These are phyloP conservation scores for Cladopsammia gracilis DNA, from an alignment of 64 coral and sea anemone species.

Conservation along the genomic window DNA sequence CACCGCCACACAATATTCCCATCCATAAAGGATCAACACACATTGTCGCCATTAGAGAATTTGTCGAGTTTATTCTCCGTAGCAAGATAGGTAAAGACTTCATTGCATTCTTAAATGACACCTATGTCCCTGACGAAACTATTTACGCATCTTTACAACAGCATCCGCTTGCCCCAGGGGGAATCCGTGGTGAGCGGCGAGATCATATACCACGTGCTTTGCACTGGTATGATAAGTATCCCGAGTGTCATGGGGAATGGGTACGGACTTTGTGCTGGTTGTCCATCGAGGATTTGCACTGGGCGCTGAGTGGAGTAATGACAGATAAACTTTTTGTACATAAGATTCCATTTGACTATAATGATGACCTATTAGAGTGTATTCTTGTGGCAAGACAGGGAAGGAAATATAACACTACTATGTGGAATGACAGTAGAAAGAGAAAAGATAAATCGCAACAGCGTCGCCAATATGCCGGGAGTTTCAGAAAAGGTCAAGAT, in stretches of 20 bases:
- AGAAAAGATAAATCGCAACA: too few species aligned
- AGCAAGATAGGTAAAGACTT: slow-evolving; percentile 7
- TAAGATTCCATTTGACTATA: slow-evolving; percentile 38
- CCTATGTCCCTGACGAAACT: slow-evolving; percentile 20
- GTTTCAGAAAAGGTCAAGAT: too few species aligned
- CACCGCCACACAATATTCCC: slow-evolving; percentile 14
- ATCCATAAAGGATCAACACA: slow-evolving; percentile 4
- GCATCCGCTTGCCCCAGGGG: slow-evolving; percentile 9
- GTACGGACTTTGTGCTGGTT: slow-evolving; percentile 13
- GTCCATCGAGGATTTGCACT: background rate
- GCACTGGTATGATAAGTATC: background rate
- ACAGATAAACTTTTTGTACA: background rate
- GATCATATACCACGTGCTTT: background rate
- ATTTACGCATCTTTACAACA: slow-evolving; percentile 15
- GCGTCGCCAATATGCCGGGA: too few species aligned
- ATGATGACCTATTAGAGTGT: background rate
- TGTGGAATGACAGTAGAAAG: too few species aligned
- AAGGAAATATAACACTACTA: background rate
- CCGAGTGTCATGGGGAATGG: background rate
- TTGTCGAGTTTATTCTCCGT: slow-evolving; percentile 9
- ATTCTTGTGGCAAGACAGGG: slow-evolving; percentile 11
- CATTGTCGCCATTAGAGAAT: background rate
- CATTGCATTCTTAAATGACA: background rate
- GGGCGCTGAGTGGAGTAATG: background rate
- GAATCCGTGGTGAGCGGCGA: background rate